Conservation (phyloP, 2,888 invertebrate genomes). For the Chorisops tibialis region DNA sequence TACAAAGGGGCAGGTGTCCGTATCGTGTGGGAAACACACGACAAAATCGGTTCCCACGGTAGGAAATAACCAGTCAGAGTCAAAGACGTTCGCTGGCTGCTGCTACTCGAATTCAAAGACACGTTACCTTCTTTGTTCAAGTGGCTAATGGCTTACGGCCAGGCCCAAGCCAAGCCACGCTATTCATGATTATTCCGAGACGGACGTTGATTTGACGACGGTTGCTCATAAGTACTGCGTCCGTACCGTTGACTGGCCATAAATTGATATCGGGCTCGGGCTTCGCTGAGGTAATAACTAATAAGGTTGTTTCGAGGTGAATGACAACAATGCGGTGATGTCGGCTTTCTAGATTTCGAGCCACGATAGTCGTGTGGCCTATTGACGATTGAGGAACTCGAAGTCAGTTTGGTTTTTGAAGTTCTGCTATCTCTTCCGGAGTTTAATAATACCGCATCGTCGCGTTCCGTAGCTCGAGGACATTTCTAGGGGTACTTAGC, state of each 20-base stretch:
- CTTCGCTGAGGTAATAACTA: no score
- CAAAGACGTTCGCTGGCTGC: constrained; percentile 28
- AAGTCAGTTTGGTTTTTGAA: no score
- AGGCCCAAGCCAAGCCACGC: constrained; percentile 11
- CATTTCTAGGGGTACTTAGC: no score
- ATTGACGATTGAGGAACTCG: no score
- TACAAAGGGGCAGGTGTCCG: constrained; percentile 50
- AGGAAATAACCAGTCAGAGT: constrained; percentile 21
- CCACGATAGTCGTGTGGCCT: no score
- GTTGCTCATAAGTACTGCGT: constrained; percentile 9
- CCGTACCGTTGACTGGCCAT: constrained; percentile 5
- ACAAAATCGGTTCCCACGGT: constrained; percentile 54
- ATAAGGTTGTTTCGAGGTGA: no score
- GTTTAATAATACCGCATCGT: no score
- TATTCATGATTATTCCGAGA: neutral
- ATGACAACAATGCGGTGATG: no score
- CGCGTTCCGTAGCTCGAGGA: no score
- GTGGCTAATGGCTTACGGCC: neutral
- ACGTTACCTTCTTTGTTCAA: constrained; percentile 4
- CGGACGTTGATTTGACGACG: constrained; percentile 9
- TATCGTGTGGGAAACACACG: constrained; percentile 54
- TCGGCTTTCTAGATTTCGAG: no score
- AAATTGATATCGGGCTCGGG: constrained; percentile 12
- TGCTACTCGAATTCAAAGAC: constrained; percentile 21
- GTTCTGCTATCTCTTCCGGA: no score